A percentile compares a stretch with the other conserved stretches of the same genome.
These are phyloP conservation scores for Platycnemis pennipes DNA, from an alignment of 2,888 invertebrate genomes.

Conservation along the genomic window DNA sequence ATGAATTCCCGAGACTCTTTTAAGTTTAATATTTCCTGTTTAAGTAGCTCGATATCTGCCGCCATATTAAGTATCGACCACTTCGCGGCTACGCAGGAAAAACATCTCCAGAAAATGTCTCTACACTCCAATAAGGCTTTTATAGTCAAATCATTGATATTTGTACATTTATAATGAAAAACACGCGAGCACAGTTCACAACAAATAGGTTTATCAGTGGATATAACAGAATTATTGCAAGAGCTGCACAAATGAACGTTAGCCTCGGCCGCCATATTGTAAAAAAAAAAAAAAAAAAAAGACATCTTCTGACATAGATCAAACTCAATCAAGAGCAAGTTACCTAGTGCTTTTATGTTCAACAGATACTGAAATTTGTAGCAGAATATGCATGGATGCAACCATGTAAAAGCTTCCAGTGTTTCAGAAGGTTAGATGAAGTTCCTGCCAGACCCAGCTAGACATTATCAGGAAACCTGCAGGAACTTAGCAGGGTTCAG, in stretches of 20 bases:
- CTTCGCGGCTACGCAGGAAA: slow-evolving; percentile 1
- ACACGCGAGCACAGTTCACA: neutral
- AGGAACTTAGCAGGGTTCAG: too few relatives aligned
- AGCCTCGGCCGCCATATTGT: neutral
- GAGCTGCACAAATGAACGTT: neutral
- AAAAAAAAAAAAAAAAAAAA: too few relatives aligned
- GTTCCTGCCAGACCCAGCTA: too few relatives aligned
- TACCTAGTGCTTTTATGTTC: too few relatives aligned
- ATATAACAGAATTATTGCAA: neutral
- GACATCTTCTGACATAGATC: too few relatives aligned
- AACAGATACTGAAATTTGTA: too few relatives aligned
- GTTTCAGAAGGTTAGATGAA: too few relatives aligned
- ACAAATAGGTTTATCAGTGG: neutral
- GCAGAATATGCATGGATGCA: too few relatives aligned
- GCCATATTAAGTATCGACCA: neutral
- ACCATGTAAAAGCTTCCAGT: too few relatives aligned
- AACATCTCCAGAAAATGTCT: slow-evolving; percentile 13
- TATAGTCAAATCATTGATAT: neutral
- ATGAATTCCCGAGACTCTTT: neutral
- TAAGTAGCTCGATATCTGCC: neutral
- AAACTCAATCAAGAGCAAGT: too few relatives aligned
- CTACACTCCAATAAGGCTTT: slow-evolving; percentile 1
- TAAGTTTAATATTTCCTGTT: slow-evolving; percentile 12
- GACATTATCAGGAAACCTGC: too few relatives aligned
- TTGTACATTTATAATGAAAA: neutral